These are phyloP conservation scores for pig (Sus scrofa) DNA, from an alignment of 2,113 vertebrate species.

Conservation along the genomic window DNA sequence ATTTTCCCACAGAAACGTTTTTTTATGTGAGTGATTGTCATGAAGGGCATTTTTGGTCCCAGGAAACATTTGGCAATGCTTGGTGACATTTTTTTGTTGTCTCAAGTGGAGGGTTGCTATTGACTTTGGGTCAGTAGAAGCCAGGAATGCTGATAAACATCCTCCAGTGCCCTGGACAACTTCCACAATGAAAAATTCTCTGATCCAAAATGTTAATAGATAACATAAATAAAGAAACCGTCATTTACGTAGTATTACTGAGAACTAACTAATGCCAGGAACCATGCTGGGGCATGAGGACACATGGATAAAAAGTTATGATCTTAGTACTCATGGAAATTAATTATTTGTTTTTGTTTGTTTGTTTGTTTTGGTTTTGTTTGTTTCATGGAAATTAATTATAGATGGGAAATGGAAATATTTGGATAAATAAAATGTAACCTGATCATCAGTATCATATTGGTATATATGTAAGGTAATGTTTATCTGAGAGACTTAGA, in stretches of 20 bases:
- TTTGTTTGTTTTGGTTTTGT: too few species aligned
- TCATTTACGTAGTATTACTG: background rate
- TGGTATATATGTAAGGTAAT: background rate
- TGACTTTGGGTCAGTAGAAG: background rate
- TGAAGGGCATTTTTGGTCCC: background rate
- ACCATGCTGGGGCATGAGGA: background rate
- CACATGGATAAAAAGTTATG: slow-evolving; percentile 1
- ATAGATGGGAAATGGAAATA: background rate
- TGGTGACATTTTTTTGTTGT: slow-evolving; percentile 21
- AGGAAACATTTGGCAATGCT: background rate
- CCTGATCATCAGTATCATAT: background rate
- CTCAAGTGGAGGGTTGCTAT: background rate
- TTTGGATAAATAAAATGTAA: background rate
- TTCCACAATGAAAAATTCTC: background rate
- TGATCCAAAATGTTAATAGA: background rate
- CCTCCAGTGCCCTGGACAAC: background rate
- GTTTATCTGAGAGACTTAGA: background rate
- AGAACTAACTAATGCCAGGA: background rate
- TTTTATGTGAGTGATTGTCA: slow-evolving; percentile 6
- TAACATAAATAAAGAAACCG: background rate
- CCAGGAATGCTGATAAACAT: background rate
- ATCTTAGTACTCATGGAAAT: background rate
- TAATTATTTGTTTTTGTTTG: too few species aligned
- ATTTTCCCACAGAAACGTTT: background rate
- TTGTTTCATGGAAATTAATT: background rate